Evolutionary conservation across 1,140 invertebrate genomes (phyloP), one percentile per base, ranked within the genome.

Genomic region (Proctacanthus coquilletti): DNA sequence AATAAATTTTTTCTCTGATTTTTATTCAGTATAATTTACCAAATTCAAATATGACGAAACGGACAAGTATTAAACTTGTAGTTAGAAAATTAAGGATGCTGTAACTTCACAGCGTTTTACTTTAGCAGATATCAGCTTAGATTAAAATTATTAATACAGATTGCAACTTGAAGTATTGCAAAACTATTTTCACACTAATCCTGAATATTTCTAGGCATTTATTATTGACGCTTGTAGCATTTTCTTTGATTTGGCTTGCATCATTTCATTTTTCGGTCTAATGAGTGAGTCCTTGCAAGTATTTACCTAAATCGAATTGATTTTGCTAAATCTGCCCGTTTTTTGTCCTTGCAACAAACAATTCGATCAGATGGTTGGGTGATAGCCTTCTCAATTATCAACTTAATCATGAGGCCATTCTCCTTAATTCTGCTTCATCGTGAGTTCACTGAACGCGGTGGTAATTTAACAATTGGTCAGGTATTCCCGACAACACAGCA

Each of bases 221-320:
- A 50, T 59, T 30, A 59, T 59, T 39, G 43, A 58, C 44, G 46
- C 42, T 43, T 52, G 46, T 34, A 53, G 53, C 46, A 58, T 58
- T 44, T 56, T 58, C 46, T 50, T 58, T 45, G 56, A 58, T 42
- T 39, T 58, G 46, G 43, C 56, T 41, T 47, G 45, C 46, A 54
- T 58, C 30, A 46, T 54, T 34, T n/a, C 52, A 35, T 49, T 44
- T 46, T 58, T 51, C 41, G 5, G 36, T 25, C 31, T 4, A 17
- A 58, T 58, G 53, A 58, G 56, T 59, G 45, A 56, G 56, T 58
- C n/a, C n/a, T n/a, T n/a, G n/a, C n/a, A n/a, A n/a, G n/a, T n/a
- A n/a, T n/a, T n/a, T n/a, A 1, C 4, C 18, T 25, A 25, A 36
- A 25, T 33, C 8, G 9, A 14, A 9, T 10, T 11, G 6, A 15